Conservation (phyloP, 2,797 vertebrate species). For the Clangula hyemalis region DNA sequence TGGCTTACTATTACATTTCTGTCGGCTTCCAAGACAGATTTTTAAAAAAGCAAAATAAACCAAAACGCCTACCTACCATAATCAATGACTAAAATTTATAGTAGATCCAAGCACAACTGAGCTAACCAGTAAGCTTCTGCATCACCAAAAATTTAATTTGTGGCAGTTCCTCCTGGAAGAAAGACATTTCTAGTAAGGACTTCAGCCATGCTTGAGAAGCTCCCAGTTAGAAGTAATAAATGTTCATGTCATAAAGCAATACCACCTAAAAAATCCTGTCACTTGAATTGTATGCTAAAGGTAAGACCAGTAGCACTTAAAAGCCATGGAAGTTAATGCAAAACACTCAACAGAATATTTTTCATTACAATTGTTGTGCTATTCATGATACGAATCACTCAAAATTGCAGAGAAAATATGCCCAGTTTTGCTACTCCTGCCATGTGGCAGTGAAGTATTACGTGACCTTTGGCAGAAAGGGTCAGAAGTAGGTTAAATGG, state of each 20-base stretch:
- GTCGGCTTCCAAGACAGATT: background rate
- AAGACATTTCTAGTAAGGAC: background rate
- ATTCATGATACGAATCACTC: background rate
- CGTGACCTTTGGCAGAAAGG: background rate
- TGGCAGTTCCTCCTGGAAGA: background rate
- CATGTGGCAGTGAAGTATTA: background rate
- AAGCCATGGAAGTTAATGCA: background rate
- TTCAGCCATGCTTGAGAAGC: background rate
- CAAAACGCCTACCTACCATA: background rate
- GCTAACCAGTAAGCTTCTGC: background rate
- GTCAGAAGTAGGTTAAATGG: background rate
- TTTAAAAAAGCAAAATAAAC: background rate
- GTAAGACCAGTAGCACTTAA: background rate
- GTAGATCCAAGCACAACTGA: background rate
- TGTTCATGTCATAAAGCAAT: background rate
- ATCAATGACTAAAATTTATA: background rate
- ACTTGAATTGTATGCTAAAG: background rate
- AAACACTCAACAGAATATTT: background rate
- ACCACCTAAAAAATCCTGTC: background rate
- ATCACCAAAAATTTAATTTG: background rate
- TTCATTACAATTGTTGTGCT: background rate
- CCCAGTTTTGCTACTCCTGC: background rate
- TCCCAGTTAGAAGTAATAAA: background rate
- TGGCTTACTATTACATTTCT: background rate
- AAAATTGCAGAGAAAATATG: background rate